phyloP scores from a whole-genome alignment of 2,888 invertebrate genomes.

The Panzeria rudis region DNA sequence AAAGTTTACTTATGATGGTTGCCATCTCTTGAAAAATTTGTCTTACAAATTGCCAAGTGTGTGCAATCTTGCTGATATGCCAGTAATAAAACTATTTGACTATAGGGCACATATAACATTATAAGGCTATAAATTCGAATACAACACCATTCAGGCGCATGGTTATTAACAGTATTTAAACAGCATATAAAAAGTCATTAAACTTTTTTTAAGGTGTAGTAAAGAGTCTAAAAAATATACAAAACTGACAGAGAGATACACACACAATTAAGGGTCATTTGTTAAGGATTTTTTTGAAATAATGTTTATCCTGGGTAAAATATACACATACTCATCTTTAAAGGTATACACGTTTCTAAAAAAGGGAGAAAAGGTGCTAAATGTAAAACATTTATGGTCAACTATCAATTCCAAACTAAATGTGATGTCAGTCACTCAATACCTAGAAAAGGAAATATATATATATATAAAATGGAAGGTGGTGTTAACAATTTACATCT shows the following conservation, averaged over 20 bases:
- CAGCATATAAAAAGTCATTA: slow-evolving; percentile 71
- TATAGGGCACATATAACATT: neutral
- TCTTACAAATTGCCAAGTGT: too few relatives aligned
- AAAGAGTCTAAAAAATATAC: slow-evolving; percentile 14
- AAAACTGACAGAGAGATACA: slow-evolving; percentile 12
- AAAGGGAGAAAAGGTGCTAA: slow-evolving; percentile 64
- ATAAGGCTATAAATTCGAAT: neutral
- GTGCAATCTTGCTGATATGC: too few relatives aligned
- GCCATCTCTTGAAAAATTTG: too few relatives aligned
- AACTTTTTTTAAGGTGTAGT: slow-evolving; percentile 57
- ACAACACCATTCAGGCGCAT: slow-evolving; percentile 48
- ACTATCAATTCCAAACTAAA: slow-evolving; percentile 40
- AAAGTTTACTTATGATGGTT: too few relatives aligned
- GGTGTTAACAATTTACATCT: slow-evolving; percentile 28
- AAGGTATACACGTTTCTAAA: neutral
- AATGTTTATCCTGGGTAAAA: slow-evolving; percentile 43
- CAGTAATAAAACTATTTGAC: neutral
- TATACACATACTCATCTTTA: neutral
- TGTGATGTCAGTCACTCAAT: slow-evolving; percentile 61
- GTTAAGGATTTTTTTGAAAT: slow-evolving; percentile 33
- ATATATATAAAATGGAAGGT: slow-evolving; percentile 2
- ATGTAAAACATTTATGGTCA: slow-evolving; percentile 58
- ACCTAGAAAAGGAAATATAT: neutral
- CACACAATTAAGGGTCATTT: slow-evolving; percentile 39
- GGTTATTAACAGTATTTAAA: slow-evolving; percentile 75